Base-by-base conservation (phyloP, 2,113 vertebrate species). In the Antidorcas marsupialis region DNA sequence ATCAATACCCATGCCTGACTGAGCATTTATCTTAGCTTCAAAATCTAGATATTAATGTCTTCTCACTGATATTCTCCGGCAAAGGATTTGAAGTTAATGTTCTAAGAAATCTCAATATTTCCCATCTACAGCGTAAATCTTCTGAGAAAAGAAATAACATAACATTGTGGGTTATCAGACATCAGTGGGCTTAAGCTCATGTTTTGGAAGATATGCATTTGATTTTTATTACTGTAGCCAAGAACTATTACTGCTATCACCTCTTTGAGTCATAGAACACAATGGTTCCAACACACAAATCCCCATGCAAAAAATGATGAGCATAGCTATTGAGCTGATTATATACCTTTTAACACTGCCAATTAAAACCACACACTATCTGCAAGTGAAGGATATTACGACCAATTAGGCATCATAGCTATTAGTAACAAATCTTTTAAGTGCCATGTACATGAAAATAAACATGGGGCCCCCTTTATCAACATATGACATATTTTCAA, bases 11-110 rank as follows among this genome's bases (percentile, higher is more conserved):
- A 30, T 0, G 1, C 74, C 7, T 85, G 55, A n/a, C 0, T 50
- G 67, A 97, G 47, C 59, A 88, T 36, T 93, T 64, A 64, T 33
- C 76, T 91, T 71, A 67, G n/a, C 79, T 90, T 74, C 52, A 93
- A 94, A 92, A 85, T 50, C 45, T 47, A 95, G 64, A 84, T 62
- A 64, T 33, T 93, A 93, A 62, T 89, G 43, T 81, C 47, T 86
- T 79, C 27, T 78, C 23, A 43, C 52, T 87, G 28, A 5, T 89
- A 59, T 47, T 94, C 28, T 95, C 92, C 50, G 21, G 36, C n/a
- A 89, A 93, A 89, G 11, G 85, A 89, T 83, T 53, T 94, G 67
- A 97, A 97, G 84, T 97, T 92, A 89, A 98, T 90, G 87, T 93
- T 94, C 78, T 87, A 88, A 95, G 55, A 98, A 95, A 95, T 79